These are phyloP conservation scores for Mastigias papua DNA, from an alignment of 30 jellyfish, hydroid and myxozoan species.

Conservation along the genomic window DNA sequence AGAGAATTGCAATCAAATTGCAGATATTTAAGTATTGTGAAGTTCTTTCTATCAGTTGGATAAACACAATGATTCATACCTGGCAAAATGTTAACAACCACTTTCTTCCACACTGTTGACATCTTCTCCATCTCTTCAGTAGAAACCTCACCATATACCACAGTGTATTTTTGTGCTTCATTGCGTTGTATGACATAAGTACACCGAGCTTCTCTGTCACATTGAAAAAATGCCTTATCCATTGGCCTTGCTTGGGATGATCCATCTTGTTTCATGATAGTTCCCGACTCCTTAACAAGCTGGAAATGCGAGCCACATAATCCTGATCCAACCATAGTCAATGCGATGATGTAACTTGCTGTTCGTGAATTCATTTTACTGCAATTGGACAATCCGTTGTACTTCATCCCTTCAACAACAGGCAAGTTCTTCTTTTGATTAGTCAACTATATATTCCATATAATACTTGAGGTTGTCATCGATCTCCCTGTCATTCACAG, in stretches of 20 bases:
- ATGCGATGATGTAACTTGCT: too few species aligned
- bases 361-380: too few species aligned
- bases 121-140: background rate
- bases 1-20: background rate
- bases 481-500: too few species aligned
- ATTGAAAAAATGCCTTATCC: constrained; percentile 3
- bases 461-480: too few species aligned
- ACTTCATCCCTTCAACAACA: too few species aligned
- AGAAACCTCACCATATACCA: background rate
- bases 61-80: background rate
- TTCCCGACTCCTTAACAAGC: background rate
- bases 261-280: background rate
- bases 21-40: background rate
- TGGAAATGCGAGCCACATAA: background rate
- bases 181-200: background rate
- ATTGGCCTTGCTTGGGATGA: background rate
- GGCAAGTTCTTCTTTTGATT: too few species aligned
- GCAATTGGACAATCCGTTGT: too few species aligned
- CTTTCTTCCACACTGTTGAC: background rate
- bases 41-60: background rate
- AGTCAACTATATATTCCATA: too few species aligned
- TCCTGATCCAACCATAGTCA: too few species aligned
- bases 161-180: background rate
- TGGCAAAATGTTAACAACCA: background rate
- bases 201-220: background rate